Conservation (phyloP, 2,888 invertebrate genomes). For the Frankliniella intonsa region DNA sequence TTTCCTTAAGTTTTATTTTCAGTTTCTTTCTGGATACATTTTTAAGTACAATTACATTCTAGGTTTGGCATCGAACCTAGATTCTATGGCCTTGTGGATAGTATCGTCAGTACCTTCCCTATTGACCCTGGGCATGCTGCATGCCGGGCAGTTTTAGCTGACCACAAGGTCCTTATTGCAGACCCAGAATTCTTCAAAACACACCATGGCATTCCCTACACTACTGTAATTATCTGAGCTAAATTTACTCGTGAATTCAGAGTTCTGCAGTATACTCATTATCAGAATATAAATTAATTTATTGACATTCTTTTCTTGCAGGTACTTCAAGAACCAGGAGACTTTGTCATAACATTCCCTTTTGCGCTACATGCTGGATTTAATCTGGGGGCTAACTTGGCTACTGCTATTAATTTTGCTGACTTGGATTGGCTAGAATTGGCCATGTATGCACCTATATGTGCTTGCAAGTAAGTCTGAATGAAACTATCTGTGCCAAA, state of each 20-base stretch:
- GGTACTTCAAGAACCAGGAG: constrained; percentile 9
- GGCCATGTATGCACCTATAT: background rate
- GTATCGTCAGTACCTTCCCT: background rate
- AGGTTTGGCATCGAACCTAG: background rate
- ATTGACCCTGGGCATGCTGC: background rate
- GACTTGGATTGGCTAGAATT: background rate
- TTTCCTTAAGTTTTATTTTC: background rate
- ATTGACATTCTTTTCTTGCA: background rate
- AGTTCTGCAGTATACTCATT: no score
- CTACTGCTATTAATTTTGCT: background rate
- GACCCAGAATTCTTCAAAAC: background rate
- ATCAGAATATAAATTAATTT: background rate
- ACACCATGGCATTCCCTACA: background rate
- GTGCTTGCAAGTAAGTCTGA: background rate
- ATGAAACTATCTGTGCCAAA: no score
- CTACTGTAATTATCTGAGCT: background rate
- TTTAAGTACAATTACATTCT: background rate
- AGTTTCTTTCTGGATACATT: background rate
- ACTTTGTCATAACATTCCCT: background rate
- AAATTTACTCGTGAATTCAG: background rate
- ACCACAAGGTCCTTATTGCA: background rate
- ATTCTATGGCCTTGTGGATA: background rate
- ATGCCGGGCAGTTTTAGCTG: background rate
- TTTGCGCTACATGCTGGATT: background rate
- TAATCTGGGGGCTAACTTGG: background rate